Evolutionary conservation across 2,888 invertebrate species (phyloP), one percentile per base, ranked within the genome.

Genomic region (Priocnemis perturbator): DNA sequence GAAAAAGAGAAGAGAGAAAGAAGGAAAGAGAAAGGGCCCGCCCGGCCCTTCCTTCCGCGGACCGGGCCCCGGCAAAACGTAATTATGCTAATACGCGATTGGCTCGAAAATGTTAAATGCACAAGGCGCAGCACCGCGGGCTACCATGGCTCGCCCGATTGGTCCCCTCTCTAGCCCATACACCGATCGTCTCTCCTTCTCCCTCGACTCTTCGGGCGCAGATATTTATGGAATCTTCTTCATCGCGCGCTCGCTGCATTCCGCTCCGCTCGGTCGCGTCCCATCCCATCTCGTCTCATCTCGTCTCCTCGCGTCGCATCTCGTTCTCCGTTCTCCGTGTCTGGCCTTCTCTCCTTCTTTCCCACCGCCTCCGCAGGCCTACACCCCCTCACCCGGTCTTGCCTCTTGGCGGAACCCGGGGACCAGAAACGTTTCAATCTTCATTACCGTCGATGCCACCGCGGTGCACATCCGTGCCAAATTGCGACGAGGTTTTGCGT

Each of bases 1-100:
- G 48, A 30, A 19, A 20, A 50, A 56, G 37, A 45, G 14, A 19
- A 53, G 48, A 26, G 30, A 3, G 26, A 53, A n/a, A 37, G 23
- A 17, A 55, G 60, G 48, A 7, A 37, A 50, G 11, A 53, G 17
- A 30, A 57, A 48, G 62, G 64, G 71, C 58, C 59, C 59, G 62
- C 60, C 67, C 59, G 68, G 73, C 53, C 77, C 76, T 74, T 79
- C 73, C 77, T 73, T 78, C 72, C 78, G 69, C 67, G 71, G 74
- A 76, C 74, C 78, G 70, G 76, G 76, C 79, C 80, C 77, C 74
- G 70, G 79, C 81, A 80, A 85, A 87, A 85, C 83, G 87, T 85
- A 88, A 89, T 89, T 88, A 89, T 89, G 88, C 86, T 88, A 89
- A 89, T 88, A 87, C 85, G 80, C 86, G 86, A 88, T 88, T 88